Evolutionary conservation across 2,113 vertebrate genomes (phyloP).

Genomic region (Phoxinus phoxinus): DNA sequence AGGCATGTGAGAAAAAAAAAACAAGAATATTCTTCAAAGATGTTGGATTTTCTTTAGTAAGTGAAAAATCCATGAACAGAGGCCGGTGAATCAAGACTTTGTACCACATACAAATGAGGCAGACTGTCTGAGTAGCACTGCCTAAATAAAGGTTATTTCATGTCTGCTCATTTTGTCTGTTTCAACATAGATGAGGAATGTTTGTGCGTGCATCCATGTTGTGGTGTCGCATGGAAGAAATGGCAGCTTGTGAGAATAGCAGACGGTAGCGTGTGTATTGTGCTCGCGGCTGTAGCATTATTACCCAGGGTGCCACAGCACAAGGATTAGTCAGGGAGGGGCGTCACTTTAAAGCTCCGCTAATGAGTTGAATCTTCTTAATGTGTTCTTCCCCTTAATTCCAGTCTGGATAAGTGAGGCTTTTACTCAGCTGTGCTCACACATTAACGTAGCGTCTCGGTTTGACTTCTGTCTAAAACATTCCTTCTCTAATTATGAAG

Average conservation of each 20-base stretch:
- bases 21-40: constrained; percentile 58
- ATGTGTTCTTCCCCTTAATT: constrained; percentile 82
- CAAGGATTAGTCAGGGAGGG: constrained; percentile 80
- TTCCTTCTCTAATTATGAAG: constrained; percentile 62
- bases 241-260: constrained; percentile 35
- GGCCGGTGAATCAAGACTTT: constrained; percentile 4
- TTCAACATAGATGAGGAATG: constrained; percentile 14
- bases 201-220: neutral
- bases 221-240: neutral
- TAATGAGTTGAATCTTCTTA: constrained; percentile 85
- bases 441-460: constrained; percentile 70
- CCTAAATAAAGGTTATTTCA: constrained; percentile 4
- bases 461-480: constrained; percentile 65
- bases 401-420: constrained; percentile 80
- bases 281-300: constrained; percentile 70
- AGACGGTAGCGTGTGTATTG: constrained; percentile 26
- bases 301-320: constrained; percentile 78
- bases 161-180: constrained; percentile 24
- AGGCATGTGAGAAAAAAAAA: constrained; percentile 38
- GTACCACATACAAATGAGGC: constrained; percentile 36
- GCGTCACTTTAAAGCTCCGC: constrained; percentile 77
- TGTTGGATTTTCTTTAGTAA: constrained; percentile 49
- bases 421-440: constrained; percentile 67
- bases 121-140: neutral
- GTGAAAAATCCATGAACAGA: constrained; percentile 43